These are phyloP conservation scores for Mystacornis crossleyi DNA, from an alignment of 2,113 vertebrate genomes.

Conservation along the genomic window DNA sequence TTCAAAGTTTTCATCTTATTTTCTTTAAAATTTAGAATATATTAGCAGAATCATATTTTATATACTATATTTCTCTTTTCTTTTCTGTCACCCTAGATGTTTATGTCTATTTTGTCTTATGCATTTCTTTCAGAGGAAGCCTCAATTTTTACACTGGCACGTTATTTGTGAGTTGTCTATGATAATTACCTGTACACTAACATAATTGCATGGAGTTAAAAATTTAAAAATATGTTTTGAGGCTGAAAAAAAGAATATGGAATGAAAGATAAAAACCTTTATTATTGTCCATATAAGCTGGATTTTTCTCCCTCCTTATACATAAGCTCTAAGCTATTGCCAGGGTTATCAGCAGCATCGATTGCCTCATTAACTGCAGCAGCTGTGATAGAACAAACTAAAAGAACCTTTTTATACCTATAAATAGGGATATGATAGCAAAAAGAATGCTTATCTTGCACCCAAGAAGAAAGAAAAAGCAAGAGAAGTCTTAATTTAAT, in stretches of 20 bases:
- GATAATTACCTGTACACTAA: background rate
- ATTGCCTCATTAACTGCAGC: background rate
- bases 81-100: fast-evolving
- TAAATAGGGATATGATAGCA: background rate
- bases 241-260: background rate
- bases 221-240: fast-evolving
- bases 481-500: background rate
- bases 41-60: background rate
- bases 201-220: background rate
- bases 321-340: background rate
- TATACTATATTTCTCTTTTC: fast-evolving
- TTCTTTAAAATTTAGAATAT: background rate
- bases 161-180: background rate
- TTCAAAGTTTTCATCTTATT: background rate
- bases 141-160: background rate
- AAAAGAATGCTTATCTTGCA: background rate
- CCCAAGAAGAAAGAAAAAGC: background rate
- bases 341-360: fast-evolving
- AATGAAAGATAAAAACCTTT: background rate
- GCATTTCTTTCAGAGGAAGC: background rate
- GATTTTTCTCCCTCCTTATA: background rate
- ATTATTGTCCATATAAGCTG: background rate
- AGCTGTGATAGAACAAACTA: background rate
- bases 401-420: background rate
- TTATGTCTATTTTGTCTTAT: background rate